phyloP scores from a whole-genome alignment of 2,888 invertebrate genomes.

The Onthophagus sagittarius region DNA sequence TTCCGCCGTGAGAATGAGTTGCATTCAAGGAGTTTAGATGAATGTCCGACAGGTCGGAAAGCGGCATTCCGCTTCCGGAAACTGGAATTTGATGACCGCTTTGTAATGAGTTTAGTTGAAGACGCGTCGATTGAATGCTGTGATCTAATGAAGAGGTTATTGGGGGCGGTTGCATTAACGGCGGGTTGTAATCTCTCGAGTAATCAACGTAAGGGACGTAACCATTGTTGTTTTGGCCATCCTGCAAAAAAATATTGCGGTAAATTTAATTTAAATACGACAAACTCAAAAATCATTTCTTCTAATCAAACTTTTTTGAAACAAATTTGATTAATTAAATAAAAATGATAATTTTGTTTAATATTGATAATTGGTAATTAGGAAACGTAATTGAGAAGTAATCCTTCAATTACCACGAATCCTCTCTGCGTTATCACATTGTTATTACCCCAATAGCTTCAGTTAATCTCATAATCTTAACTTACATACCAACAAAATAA shows the following conservation, averaged over 20 bases:
- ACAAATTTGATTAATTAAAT: too few species aligned
- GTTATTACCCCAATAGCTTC: too few species aligned
- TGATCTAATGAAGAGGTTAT: slow-evolving; percentile 55
- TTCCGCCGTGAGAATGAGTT: slow-evolving; percentile 26
- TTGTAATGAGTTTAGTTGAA: slow-evolving; percentile 48
- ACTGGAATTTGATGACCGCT: slow-evolving; percentile 38
- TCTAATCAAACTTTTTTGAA: too few species aligned
- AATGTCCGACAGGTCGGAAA: slow-evolving; percentile 44
- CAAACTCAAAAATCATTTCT: too few species aligned
- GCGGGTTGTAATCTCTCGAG: slow-evolving; percentile 83
- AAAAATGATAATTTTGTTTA: too few species aligned
- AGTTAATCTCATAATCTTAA: too few species aligned
- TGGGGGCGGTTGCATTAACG: slow-evolving; percentile 57
- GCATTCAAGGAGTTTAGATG: slow-evolving; percentile 33
- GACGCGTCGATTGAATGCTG: slow-evolving; percentile 47
- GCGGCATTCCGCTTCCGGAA: slow-evolving; percentile 39
- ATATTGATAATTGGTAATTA: too few species aligned
- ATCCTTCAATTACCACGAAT: too few species aligned
- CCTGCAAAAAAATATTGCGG: slow-evolving; percentile 49
- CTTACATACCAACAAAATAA: too few species aligned
- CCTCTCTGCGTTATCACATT: too few species aligned
- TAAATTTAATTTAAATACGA: background rate
- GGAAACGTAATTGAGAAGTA: too few species aligned
- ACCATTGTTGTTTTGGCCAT: slow-evolving; percentile 78
- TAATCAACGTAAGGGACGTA: slow-evolving; percentile 89